Conservation (phyloP, 2,888 invertebrate species). For the Caenorhabditis auriculariae region DNA sequence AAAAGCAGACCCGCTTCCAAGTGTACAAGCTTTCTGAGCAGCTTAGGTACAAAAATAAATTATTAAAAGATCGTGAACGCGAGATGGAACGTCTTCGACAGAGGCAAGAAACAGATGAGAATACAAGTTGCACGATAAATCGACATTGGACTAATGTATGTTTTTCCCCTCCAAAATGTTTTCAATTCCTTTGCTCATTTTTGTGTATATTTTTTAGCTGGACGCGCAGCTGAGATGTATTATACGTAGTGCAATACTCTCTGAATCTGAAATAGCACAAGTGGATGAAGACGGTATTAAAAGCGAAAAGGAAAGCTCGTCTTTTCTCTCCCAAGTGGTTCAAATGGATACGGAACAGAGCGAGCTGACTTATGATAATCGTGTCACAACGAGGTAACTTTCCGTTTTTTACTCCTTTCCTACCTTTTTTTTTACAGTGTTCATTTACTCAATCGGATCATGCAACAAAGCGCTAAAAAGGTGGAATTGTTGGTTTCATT, state of each 20-base stretch:
- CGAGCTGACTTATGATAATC: slow-evolving; percentile 19
- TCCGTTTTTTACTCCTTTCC: not conserved
- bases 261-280: slow-evolving; percentile 3
- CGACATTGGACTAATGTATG: slow-evolving; percentile 82
- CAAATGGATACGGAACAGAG: slow-evolving; percentile 23
- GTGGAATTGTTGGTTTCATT: not conserved
- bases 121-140: slow-evolving; percentile 94
- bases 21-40: slow-evolving; percentile 84
- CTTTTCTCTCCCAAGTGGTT: slow-evolving; percentile 25
- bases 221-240: slow-evolving; percentile 17
- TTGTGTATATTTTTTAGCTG: slow-evolving; percentile 10
- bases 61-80: slow-evolving; percentile 83
- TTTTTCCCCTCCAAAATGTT: slow-evolving; percentile 50
- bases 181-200: not conserved
- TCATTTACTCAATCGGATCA: not conserved
- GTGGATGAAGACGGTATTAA: slow-evolving; percentile 1
- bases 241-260: slow-evolving; percentile 6
- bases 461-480: not conserved
- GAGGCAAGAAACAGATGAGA: slow-evolving; percentile 93
- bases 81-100: slow-evolving; percentile 91
- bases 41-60: slow-evolving; percentile 86
- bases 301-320: not conserved
- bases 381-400: slow-evolving; percentile 19
- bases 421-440: not conserved
- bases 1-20: slow-evolving; percentile 72